Evolutionary conservation across 2,888 invertebrate species (phyloP).

Genomic region (Rhamnusium bicolor): DNA sequence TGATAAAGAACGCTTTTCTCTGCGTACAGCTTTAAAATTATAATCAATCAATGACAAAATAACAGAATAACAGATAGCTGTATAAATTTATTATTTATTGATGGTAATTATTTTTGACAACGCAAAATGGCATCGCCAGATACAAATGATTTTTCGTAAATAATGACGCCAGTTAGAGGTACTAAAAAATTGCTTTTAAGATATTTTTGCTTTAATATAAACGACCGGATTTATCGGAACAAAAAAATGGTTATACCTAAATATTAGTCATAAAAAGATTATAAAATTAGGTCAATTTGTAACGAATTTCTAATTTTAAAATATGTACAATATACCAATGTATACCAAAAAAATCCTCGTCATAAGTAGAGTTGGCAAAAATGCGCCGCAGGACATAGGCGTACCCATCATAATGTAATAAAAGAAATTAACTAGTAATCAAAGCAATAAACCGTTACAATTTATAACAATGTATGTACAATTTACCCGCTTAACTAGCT

Average conservation of each 20-base stretch:
- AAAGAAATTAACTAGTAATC: too few relatives aligned
- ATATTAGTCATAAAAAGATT: background rate
- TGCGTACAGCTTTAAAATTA: slow-evolving; percentile 30
- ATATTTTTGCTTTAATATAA: background rate
- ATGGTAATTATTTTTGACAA: slow-evolving; percentile 44
- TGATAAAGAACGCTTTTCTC: slow-evolving; percentile 11
- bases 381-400: too few relatives aligned
- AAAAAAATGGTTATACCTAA: background rate
- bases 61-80: slow-evolving; percentile 42
- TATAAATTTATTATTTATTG: slow-evolving; percentile 48
- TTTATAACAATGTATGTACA: too few relatives aligned
- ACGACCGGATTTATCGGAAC: background rate
- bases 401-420: too few relatives aligned
- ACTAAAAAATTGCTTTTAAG: slow-evolving; percentile 12
- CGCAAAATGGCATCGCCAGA: slow-evolving; percentile 38
- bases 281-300: too few relatives aligned
- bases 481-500: too few relatives aligned
- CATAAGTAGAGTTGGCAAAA: too few relatives aligned
- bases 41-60: slow-evolving; percentile 48
- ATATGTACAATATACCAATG: too few relatives aligned
- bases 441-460: too few relatives aligned
- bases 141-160: slow-evolving; percentile 31
- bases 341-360: too few relatives aligned
- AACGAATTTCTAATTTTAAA: too few relatives aligned
- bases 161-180: background rate